Evolutionary conservation across 1,140 invertebrate species (phyloP).

Genomic region (Drosophila kikkawai): DNA sequence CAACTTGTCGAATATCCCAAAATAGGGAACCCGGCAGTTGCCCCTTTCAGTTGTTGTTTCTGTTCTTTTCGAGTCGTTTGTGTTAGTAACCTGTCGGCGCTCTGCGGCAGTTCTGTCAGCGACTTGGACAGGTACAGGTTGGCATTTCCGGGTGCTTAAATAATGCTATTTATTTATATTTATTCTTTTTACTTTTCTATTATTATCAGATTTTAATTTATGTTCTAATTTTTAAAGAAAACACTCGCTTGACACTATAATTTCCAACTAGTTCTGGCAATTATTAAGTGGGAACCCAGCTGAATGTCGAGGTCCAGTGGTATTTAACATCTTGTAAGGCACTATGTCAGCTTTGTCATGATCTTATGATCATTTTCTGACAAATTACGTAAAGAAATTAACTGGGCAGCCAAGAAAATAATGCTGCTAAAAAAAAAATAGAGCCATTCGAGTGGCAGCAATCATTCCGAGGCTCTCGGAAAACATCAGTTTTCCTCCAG

Average conservation of each 20-base stretch:
- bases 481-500: conserved; percentile 7
- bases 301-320: no score
- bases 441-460: conserved; percentile 26
- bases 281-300: no score
- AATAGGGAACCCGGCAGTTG: conserved; percentile 4
- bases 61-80: background rate
- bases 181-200: no score
- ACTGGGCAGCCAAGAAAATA: background rate
- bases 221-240: no score
- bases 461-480: conserved; percentile 35
- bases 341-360: background rate
- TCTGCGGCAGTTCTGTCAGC: conserved; percentile 12
- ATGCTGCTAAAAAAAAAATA: conserved; percentile 1
- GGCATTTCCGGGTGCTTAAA: background rate
- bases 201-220: no score
- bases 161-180: no score
- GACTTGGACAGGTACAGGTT: conserved; percentile 13
- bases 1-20: conserved; percentile 29
- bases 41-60: background rate
- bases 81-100: conserved; percentile 21
- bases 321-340: no score
- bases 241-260: no score
- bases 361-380: background rate
- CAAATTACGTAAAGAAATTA: background rate
- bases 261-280: no score